A percentile compares a stretch with the other conserved stretches of the same genome.
Evolutionary conservation across 2,888 invertebrate genomes (phyloP).

Genomic region (Automeris io): DNA sequence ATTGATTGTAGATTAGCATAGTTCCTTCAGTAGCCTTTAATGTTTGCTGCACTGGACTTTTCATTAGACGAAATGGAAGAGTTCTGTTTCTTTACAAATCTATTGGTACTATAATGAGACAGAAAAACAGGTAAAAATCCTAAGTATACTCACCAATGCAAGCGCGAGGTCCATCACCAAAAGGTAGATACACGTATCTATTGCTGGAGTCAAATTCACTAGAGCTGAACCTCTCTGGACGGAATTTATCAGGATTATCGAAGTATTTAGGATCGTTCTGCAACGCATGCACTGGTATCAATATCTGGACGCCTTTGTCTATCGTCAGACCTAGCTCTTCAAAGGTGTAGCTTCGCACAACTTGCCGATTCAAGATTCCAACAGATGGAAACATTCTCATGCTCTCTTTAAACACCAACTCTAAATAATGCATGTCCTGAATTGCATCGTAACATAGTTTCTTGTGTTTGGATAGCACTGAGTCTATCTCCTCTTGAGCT

Average conservation of each 20-base stretch:
- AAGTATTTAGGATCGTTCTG: conserved; percentile 48
- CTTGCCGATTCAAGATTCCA: conserved; percentile 38
- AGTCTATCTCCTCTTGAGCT: conserved; percentile 40
- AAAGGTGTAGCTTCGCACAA: conserved; percentile 36
- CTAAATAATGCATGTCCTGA: conserved; percentile 43
- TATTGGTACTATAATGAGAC: no score
- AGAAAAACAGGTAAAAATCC: no score
- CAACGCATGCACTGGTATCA: conserved; percentile 41
- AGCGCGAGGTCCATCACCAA: conserved; percentile 46
- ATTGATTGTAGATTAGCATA: no score
- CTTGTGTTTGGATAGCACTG: conserved; percentile 30
- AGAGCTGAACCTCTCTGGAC: conserved; percentile 43
- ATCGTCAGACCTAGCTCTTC: conserved; percentile 35
- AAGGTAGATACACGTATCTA: conserved; percentile 42
- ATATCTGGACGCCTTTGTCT: conserved; percentile 37
- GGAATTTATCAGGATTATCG: conserved; percentile 39
- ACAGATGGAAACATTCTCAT: conserved; percentile 52
- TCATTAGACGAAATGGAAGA: no score
- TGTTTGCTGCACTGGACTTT: no score
- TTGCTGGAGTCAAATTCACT: conserved; percentile 23
- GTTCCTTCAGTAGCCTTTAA: no score
- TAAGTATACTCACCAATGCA: conserved; percentile 47
- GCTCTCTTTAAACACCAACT: conserved; percentile 43
- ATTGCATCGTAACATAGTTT: conserved; percentile 44
- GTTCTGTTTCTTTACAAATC: no score